phyloP scores from a whole-genome alignment of 2,113 vertebrate species.

The Plecotus auritus region DNA sequence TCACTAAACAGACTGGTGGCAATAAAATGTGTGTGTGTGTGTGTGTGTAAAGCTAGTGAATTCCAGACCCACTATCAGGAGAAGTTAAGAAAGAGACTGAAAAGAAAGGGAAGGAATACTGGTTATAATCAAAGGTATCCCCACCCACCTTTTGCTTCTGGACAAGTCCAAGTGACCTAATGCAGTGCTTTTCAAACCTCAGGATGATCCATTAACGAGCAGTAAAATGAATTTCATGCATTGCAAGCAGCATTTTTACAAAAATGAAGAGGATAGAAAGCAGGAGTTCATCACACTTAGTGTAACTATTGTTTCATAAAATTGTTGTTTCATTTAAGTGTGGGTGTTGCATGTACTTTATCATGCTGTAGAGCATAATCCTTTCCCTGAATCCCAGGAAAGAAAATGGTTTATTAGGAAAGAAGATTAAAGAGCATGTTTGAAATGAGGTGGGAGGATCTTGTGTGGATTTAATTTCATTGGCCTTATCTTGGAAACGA shows the following conservation, averaged over 20 bases:
- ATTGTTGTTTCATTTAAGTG: neutral
- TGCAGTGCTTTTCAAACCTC: neutral
- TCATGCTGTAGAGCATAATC: neutral
- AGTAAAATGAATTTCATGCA: neutral
- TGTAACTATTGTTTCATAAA: neutral
- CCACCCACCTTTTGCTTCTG: neutral
- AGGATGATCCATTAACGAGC: neutral
- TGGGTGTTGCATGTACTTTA: neutral
- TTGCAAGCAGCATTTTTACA: neutral
- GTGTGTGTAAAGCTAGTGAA: neutral
- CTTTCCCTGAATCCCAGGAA: neutral
- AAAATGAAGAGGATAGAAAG: neutral
- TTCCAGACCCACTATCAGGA: neutral
- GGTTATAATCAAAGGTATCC: neutral
- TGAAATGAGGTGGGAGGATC: neutral
- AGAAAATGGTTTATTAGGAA: neutral
- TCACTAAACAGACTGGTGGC: neutral
- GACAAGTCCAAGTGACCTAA: neutral
- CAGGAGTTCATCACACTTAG: neutral
- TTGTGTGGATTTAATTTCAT: neutral
- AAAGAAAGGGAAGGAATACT: neutral
- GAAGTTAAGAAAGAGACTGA: neutral
- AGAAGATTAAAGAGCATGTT: neutral
- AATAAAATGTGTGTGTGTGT: neutral
- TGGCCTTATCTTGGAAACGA: neutral